phyloP scores from a whole-genome alignment of 2,888 invertebrate genomes.

The Leucoma salicis region DNA sequence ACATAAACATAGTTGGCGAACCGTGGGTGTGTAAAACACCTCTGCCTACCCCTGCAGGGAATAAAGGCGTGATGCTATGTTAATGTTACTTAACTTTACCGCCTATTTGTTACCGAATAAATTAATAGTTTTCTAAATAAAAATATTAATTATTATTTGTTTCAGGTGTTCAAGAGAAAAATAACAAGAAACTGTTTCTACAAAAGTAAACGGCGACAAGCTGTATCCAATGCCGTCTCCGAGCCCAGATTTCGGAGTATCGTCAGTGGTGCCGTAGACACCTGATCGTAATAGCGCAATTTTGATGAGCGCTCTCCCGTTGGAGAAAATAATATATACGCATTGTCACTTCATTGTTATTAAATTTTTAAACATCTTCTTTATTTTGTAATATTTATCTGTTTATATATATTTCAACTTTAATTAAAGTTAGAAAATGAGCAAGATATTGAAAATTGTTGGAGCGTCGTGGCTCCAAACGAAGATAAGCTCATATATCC shows the following conservation, averaged over 20 bases:
- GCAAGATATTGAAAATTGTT: slow-evolving; percentile 88
- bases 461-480: slow-evolving; percentile 90
- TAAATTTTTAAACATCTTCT: slow-evolving; percentile 78
- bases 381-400: slow-evolving; percentile 68
- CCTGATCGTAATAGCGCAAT: slow-evolving; percentile 43
- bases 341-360: slow-evolving; percentile 82
- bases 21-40: too few species aligned
- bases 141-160: slow-evolving; percentile 43
- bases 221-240: slow-evolving; percentile 62
- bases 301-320: slow-evolving; percentile 73
- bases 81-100: too few species aligned
- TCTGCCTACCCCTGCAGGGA: too few species aligned
- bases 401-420: slow-evolving; percentile 28
- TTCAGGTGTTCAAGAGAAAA: slow-evolving; percentile 66
- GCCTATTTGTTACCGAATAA: too few species aligned
- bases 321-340: slow-evolving; percentile 73
- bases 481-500: slow-evolving; percentile 87
- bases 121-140: too few species aligned
- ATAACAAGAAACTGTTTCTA: slow-evolving; percentile 45
- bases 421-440: slow-evolving; percentile 50
- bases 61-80: too few species aligned
- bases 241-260: slow-evolving; percentile 47
- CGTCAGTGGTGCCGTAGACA: slow-evolving; percentile 55
- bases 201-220: slow-evolving; percentile 41
- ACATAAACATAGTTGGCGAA: too few species aligned